Percentiles rank a stretch among this genome's conserved stretches.
Evolutionary conservation across 2,113 vertebrate species (phyloP).

Genomic region (Lycaon pictus): DNA sequence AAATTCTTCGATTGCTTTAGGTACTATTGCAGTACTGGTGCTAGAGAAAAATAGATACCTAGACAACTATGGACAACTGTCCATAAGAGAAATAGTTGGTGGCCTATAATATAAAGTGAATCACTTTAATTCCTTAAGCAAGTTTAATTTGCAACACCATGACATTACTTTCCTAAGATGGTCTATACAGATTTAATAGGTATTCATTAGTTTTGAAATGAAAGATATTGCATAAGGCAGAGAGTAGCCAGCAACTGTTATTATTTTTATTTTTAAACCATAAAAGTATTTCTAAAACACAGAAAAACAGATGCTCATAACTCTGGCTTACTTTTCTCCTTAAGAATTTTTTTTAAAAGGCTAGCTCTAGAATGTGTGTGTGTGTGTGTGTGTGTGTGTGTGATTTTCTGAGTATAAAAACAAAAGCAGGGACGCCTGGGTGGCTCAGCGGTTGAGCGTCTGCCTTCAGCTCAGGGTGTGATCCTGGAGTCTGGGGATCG

Average conservation of each 20-base stretch:
- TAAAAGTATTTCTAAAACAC: slow-evolving; percentile 28
- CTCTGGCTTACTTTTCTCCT: not conserved
- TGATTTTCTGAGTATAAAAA: slow-evolving; percentile 48
- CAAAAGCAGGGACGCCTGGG: not conserved
- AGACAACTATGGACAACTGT: not conserved
- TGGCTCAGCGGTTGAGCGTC: too few relatives aligned
- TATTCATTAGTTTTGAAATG: not conserved
- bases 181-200: not conserved
- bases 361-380: not conserved
- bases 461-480: too few relatives aligned
- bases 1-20: not conserved
- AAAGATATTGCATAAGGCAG: not conserved
- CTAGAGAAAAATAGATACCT: slow-evolving; percentile 4
- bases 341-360: slow-evolving; percentile 11
- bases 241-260: not conserved
- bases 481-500: too few relatives aligned
- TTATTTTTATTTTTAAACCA: slow-evolving; percentile 22
- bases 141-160: not conserved
- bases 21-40: not conserved
- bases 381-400: not conserved
- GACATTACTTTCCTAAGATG: not conserved
- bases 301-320: not conserved
- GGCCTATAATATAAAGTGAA: not conserved
- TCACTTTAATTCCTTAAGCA: not conserved
- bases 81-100: not conserved